Evolutionary conservation across 1,140 invertebrate genomes (phyloP).

Genomic region (Pseudomyrmex sp.): DNA sequence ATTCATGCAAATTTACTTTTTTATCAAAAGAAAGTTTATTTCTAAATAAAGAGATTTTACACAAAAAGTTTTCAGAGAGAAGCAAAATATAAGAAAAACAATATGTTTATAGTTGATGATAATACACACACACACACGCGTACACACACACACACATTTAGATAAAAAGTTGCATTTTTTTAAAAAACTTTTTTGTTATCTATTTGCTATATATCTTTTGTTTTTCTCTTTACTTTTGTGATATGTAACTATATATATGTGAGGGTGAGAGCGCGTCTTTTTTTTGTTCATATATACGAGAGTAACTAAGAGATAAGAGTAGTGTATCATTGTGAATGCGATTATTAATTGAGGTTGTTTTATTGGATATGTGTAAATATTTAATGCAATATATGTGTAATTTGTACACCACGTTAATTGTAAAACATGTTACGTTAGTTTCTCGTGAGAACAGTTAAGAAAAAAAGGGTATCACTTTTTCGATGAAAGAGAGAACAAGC

Average conservation of each 20-base stretch:
- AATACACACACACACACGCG: too few species aligned
- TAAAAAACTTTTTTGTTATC: too few species aligned
- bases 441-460: background rate
- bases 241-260: constrained; percentile 48
- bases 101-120: too few species aligned
- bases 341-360: constrained; percentile 68
- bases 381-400: constrained; percentile 23
- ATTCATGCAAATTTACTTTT: too few species aligned
- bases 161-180: too few species aligned
- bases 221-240: constrained; percentile 64
- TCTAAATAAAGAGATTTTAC: too few species aligned
- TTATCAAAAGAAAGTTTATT: too few species aligned
- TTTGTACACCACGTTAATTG: too few species aligned
- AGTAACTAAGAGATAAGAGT: constrained; percentile 23
- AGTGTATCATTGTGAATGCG: constrained; percentile 68
- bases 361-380: constrained; percentile 71
- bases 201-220: too few species aligned
- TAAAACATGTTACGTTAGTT: constrained; percentile 13
- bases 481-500: background rate
- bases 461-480: background rate
- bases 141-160: too few species aligned
- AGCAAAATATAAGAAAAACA: too few species aligned
- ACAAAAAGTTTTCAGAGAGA: too few species aligned
- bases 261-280: constrained; percentile 43
- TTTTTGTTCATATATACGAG: constrained; percentile 56